Evolutionary conservation across 23 tunicate genomes (phyloP).

Genomic region (Styela plicata): DNA sequence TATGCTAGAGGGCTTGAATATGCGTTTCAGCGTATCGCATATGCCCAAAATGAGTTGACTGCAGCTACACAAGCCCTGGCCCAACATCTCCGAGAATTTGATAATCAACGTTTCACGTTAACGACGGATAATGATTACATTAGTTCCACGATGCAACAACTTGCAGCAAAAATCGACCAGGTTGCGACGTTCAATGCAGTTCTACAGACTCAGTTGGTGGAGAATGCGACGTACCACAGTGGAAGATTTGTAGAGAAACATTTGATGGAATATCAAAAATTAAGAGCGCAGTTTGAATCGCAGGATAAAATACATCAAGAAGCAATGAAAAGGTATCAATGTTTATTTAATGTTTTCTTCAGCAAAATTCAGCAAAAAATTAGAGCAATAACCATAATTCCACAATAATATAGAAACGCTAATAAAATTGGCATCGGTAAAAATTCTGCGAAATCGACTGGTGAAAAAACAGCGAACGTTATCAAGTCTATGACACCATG

Average conservation of each 20-base stretch:
- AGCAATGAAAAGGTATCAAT: constrained; percentile 53
- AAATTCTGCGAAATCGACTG: no score
- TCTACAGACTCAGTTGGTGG: constrained; percentile 58
- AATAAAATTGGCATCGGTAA: no score
- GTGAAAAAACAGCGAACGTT: no score
- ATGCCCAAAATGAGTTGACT: constrained; percentile 47
- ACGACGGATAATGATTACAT: constrained; percentile 48
- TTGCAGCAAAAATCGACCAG: constrained; percentile 48
- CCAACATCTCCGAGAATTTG: constrained; percentile 42
- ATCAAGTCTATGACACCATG: no score
- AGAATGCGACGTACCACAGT: constrained; percentile 60
- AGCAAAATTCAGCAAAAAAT: no score
- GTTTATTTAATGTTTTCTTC: no score
- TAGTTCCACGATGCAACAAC: constrained; percentile 40
- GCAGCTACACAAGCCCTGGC: constrained; percentile 57
- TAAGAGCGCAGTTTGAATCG: constrained; percentile 44
- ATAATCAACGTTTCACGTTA: constrained; percentile 27
- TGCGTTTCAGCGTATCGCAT: constrained; percentile 27
- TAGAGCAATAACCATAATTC: no score
- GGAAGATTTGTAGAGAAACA: constrained; percentile 62
- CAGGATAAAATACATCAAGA: constrained; percentile 72
- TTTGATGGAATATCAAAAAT: constrained; percentile 41
- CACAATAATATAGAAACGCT: no score
- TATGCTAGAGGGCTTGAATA: constrained; percentile 17
- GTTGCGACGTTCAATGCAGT: constrained; percentile 63